Evolutionary conservation across 30 jellyfish, hydroid and myxozoan species (phyloP).

Genomic region (Morbakka virulenta): DNA sequence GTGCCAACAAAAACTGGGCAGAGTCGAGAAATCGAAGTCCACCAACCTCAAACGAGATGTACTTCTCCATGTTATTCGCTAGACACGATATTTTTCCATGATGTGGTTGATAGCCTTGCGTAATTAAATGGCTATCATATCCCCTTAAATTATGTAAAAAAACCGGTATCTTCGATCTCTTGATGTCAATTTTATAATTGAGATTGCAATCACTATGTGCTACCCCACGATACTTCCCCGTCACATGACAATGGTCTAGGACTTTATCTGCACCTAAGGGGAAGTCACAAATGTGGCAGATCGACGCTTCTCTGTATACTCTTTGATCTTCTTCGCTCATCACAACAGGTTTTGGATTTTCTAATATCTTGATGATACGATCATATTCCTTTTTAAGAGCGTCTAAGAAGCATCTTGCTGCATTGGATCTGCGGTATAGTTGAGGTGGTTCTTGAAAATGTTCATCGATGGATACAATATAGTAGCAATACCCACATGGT

Average conservation of each 20-base stretch:
- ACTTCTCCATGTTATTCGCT: slow-evolving; percentile 26
- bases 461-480: slow-evolving; percentile 11
- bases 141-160: slow-evolving; percentile 56
- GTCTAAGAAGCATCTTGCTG: slow-evolving; percentile 21
- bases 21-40: slow-evolving; percentile 26
- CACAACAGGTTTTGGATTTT: slow-evolving; percentile 6
- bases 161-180: slow-evolving; percentile 51
- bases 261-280: slow-evolving; percentile 11
- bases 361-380: not conserved
- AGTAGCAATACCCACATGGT: slow-evolving; percentile 43
- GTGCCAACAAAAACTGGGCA: slow-evolving; percentile 37
- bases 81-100: not conserved
- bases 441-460: slow-evolving; percentile 2
- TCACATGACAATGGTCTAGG: slow-evolving; percentile 54
- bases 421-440: slow-evolving; percentile 41
- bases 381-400: slow-evolving; percentile 11
- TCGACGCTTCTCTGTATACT: slow-evolving; percentile 1
- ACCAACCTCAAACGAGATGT: slow-evolving; percentile 41
- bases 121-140: slow-evolving; percentile 45
- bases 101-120: slow-evolving; percentile 15
- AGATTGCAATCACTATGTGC: slow-evolving; percentile 52
- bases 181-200: slow-evolving; percentile 11
- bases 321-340: slow-evolving; percentile 13
- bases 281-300: slow-evolving; percentile 33
- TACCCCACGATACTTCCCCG: slow-evolving; percentile 57